A percentile compares a stretch with the other conserved stretches of the same genome.
These are phyloP conservation scores for Bufotes viridis DNA, from an alignment of 2,797 vertebrate species.

Conservation along the genomic window DNA sequence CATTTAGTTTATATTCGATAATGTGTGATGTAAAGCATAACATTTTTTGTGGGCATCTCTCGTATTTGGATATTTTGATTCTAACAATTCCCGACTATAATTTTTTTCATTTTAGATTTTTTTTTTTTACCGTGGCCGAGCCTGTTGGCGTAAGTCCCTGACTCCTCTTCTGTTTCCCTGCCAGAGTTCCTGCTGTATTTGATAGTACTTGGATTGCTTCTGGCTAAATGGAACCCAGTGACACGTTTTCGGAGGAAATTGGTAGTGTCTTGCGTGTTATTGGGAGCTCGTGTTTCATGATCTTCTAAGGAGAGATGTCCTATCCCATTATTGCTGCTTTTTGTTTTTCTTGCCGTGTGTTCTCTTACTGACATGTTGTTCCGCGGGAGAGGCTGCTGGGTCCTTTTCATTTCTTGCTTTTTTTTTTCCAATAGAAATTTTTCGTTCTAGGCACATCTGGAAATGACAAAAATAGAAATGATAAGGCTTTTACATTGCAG, in stretches of 20 bases:
- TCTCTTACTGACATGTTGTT: conserved; percentile 36
- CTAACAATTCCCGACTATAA: conserved; percentile 56
- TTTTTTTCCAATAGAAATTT: neutral
- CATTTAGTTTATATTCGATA: conserved; percentile 49
- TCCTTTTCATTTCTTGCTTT: conserved; percentile 1
- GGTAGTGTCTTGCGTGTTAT: conserved; percentile 55
- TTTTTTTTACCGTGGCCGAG: neutral
- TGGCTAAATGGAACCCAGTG: conserved; percentile 56
- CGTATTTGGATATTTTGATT: neutral
- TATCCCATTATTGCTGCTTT: conserved; percentile 54
- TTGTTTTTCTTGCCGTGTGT: conserved; percentile 45
- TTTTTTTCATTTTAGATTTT: conserved; percentile 16
- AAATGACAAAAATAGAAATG: conserved; percentile 20
- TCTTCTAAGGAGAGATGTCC: conserved; percentile 52
- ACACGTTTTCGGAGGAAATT: conserved; percentile 58
- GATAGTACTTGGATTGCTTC: conserved; percentile 60
- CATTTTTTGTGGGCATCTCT: conserved; percentile 49
- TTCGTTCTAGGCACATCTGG: conserved; percentile 37
- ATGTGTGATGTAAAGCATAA: conserved; percentile 59
- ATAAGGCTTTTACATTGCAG: conserved; percentile 30
- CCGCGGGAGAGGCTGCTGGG: neutral
- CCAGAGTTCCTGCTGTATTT: conserved; percentile 58
- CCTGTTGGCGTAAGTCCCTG: conserved; percentile 32
- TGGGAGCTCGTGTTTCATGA: conserved; percentile 55
- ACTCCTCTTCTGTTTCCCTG: conserved; percentile 42